Conservation (phyloP, 2,888 invertebrate genomes). For the Agonum fuliginosum region DNA sequence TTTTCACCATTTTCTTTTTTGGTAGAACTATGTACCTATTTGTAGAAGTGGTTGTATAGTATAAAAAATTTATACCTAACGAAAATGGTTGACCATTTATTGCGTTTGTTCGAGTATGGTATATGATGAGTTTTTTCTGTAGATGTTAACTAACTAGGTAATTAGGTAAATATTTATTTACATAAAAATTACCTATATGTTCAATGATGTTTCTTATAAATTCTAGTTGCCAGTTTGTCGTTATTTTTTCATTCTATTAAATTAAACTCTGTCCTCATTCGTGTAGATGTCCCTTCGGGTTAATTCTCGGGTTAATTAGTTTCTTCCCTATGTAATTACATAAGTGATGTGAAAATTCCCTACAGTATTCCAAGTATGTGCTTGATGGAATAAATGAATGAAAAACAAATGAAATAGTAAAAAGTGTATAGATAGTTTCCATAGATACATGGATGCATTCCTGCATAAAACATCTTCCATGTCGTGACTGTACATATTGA, state of each 20-base stretch:
- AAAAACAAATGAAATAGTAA: conserved; percentile 1
- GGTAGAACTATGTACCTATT: too few relatives aligned
- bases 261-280: neutral
- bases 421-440: neutral
- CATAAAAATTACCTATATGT: too few relatives aligned
- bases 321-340: neutral
- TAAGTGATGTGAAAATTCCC: neutral
- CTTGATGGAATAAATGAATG: conserved; percentile 20
- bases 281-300: neutral
- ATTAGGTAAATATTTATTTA: too few relatives aligned
- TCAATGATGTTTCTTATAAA: too few relatives aligned
- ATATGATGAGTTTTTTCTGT: too few relatives aligned
- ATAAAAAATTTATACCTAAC: too few relatives aligned
- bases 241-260: neutral
- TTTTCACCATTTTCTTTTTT: too few relatives aligned
- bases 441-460: conserved; percentile 9
- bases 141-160: too few relatives aligned
- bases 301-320: conserved; percentile 4
- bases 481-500: conserved; percentile 28
- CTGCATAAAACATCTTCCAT: conserved; percentile 3
- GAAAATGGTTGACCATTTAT: too few relatives aligned
- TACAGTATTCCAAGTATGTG: neutral
- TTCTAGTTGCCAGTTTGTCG: neutral
- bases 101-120: too few relatives aligned
- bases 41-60: too few relatives aligned